Evolutionary conservation across 2,888 invertebrate genomes (phyloP).

Genomic region (Pedicia rivosa): DNA sequence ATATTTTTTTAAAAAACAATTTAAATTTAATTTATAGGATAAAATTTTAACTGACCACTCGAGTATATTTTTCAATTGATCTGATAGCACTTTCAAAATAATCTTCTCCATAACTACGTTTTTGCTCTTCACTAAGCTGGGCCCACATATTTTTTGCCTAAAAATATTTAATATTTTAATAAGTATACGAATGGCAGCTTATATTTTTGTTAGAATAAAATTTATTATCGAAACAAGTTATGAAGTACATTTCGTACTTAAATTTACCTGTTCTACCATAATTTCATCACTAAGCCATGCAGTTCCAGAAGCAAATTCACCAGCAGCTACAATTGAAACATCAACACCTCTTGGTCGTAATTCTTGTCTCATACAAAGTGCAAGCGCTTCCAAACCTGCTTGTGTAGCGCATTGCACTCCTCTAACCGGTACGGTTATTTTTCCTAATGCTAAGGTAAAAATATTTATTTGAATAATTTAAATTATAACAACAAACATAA

Average conservation of each 20-base stretch:
- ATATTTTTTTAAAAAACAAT: background rate
- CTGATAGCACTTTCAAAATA: slow-evolving; percentile 68
- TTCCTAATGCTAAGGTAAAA: slow-evolving; percentile 1
- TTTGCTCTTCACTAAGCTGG: slow-evolving; percentile 57
- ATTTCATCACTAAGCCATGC: slow-evolving; percentile 57
- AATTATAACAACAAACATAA: too few species aligned
- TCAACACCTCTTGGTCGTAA: slow-evolving; percentile 65
- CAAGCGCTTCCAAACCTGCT: slow-evolving; percentile 65
- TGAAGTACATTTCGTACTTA: too few species aligned
- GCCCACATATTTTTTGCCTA: slow-evolving; percentile 73
- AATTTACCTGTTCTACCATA: slow-evolving; percentile 39
- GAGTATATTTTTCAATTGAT: slow-evolving; percentile 62
- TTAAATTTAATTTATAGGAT: background rate
- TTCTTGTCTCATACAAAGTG: slow-evolving; percentile 63
- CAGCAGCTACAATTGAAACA: slow-evolving; percentile 70
- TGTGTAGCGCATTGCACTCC: slow-evolving; percentile 67
- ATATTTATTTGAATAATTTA: too few species aligned
- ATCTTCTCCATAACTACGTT: slow-evolving; percentile 64
- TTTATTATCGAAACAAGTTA: too few species aligned
- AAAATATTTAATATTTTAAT: slow-evolving; percentile 15
- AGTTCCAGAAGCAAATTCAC: slow-evolving; percentile 68
- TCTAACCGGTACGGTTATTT: slow-evolving; percentile 56
- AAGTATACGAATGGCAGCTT: too few species aligned
- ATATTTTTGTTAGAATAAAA: too few species aligned
- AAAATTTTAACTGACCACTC: slow-evolving; percentile 30